Percentiles rank a stretch among this genome's conserved stretches.
Evolutionary conservation across 1,140 invertebrate species (phyloP).

Genomic region (Drosophila ananassae): DNA sequence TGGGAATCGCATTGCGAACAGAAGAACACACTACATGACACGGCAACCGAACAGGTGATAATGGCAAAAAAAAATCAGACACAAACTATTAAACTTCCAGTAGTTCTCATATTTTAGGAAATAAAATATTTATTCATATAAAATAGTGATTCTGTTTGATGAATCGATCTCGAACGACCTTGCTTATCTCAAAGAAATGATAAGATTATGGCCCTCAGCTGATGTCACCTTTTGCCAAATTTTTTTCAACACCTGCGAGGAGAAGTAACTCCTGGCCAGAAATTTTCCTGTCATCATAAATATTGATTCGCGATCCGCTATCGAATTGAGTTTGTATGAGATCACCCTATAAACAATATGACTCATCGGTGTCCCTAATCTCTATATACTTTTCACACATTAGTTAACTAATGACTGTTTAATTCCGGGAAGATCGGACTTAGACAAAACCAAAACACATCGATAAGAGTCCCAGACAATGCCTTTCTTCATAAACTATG

Average conservation of each 20-base stretch:
- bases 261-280: not conserved
- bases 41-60: conserved; percentile 55
- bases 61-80: conserved; percentile 41
- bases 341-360: conserved; percentile 31
- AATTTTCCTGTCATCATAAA: conserved; percentile 26
- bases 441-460: not conserved
- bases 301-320: conserved; percentile 5
- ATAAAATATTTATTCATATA: not conserved
- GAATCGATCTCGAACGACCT: conserved; percentile 31
- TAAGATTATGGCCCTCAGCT: conserved; percentile 31
- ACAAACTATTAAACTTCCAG: too few relatives aligned
- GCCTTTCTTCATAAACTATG: not conserved
- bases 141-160: not conserved
- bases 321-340: conserved; percentile 17
- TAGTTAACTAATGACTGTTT: conserved; percentile 13
- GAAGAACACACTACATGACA: conserved; percentile 35
- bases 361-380: conserved; percentile 25
- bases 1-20: conserved; percentile 28
- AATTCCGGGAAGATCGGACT: not conserved
- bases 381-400: conserved; percentile 8
- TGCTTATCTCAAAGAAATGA: conserved; percentile 25
- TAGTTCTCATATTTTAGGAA: not conserved
- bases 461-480: conserved; percentile 4
- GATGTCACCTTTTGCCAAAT: conserved; percentile 6
- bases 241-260: conserved; percentile 5